These are phyloP conservation scores for Pseudolaguvia tuberculata DNA, from an alignment of 2,113 vertebrate species.

Conservation along the genomic window DNA sequence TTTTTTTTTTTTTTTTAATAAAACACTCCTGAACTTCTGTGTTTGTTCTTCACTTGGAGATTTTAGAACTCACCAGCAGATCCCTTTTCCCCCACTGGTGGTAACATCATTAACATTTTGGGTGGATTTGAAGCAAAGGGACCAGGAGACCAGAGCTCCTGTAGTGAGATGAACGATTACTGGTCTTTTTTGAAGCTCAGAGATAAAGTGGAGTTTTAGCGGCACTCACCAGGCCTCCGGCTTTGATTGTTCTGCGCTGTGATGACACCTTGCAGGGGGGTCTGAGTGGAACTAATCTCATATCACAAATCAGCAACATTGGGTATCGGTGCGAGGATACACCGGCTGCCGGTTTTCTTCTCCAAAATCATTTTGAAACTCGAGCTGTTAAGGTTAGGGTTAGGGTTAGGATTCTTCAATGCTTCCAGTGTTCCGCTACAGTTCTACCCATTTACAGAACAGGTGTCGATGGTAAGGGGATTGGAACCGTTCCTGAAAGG, in stretches of 20 bases:
- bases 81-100: constrained; percentile 28
- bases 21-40: background rate
- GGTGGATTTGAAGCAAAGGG: constrained; percentile 52
- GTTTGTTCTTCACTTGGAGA: background rate
- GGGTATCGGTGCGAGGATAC: too few species aligned
- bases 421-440: too few species aligned
- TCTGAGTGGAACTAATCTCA: constrained; percentile 69
- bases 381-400: too few species aligned
- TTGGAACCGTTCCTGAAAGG: too few species aligned
- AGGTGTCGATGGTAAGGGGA: too few species aligned
- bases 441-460: too few species aligned
- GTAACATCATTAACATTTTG: constrained; percentile 67
- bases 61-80: background rate
- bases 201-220: constrained; percentile 58
- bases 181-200: constrained; percentile 61
- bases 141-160: constrained; percentile 55
- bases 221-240: constrained; percentile 60
- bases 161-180: constrained; percentile 62
- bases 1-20: too few species aligned
- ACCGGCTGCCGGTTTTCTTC: constrained; percentile 59
- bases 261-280: constrained; percentile 64
- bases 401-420: too few species aligned
- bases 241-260: constrained; percentile 69
- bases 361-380: constrained; percentile 40
- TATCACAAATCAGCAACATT: constrained; percentile 61